Evolutionary conservation across 2,888 invertebrate genomes (phyloP).

Genomic region (Caenorhabditis uteleia): DNA sequence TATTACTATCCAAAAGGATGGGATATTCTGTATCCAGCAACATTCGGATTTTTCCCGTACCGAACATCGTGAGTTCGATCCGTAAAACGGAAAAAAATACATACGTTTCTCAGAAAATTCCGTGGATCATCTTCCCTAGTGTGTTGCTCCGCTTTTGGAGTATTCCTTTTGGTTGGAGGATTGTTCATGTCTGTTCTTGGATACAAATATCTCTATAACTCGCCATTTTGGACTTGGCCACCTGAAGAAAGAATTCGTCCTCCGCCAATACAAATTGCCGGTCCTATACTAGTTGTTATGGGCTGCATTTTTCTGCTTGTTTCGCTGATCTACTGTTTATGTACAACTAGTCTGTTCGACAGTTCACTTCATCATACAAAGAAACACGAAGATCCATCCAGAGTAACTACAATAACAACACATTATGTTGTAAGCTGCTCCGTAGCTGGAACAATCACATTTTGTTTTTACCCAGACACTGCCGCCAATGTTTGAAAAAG

Average conservation of each 20-base stretch:
- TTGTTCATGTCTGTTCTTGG: constrained; percentile 65
- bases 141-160: constrained; percentile 68
- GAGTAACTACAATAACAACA: constrained; percentile 66
- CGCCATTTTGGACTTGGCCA: constrained; percentile 67
- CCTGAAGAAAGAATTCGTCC: constrained; percentile 43
- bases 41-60: constrained; percentile 70
- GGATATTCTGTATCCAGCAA: constrained; percentile 69
- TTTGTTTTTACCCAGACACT: constrained; percentile 48
- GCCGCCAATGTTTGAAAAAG: constrained; percentile 60
- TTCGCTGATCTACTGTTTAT: constrained; percentile 56
- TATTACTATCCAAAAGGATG: constrained; percentile 70
- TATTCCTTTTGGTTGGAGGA: constrained; percentile 67
- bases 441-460: not conserved
- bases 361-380: constrained; percentile 65
- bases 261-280: constrained; percentile 67
- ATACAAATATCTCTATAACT: constrained; percentile 58
- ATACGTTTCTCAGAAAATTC: constrained; percentile 61
- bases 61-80: constrained; percentile 63
- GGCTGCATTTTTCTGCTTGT: constrained; percentile 58
- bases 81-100: not conserved
- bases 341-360: constrained; percentile 62
- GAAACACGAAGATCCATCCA: constrained; percentile 63
- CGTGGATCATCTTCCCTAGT: constrained; percentile 67
- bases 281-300: constrained; percentile 60
- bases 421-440: constrained; percentile 50